phyloP scores from a whole-genome alignment of 2,797 vertebrate genomes.

The Danio kyathit region DNA sequence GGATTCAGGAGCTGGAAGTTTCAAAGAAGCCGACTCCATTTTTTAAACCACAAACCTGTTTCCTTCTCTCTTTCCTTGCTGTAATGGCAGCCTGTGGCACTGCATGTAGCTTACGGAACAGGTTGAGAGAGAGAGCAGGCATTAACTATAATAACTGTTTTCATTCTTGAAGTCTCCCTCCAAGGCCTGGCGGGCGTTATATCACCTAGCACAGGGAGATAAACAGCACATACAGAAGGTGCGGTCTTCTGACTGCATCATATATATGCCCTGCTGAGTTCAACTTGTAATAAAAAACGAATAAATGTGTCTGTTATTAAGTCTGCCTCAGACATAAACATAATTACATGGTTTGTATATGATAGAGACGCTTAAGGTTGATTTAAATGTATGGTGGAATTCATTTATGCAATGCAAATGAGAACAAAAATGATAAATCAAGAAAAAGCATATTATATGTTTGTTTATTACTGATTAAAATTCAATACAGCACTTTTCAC shows the following conservation, averaged over 20 bases:
- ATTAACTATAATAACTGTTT: slow-evolving; percentile 57
- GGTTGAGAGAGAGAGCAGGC: slow-evolving; percentile 37
- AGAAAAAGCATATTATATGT: too few species aligned
- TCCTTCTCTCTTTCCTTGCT: slow-evolving; percentile 35
- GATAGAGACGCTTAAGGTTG: background rate
- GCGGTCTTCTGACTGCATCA: slow-evolving; percentile 16
- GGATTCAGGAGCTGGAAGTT: slow-evolving; percentile 40
- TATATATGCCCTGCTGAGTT: background rate
- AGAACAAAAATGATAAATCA: too few species aligned
- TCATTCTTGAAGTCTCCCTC: slow-evolving; percentile 48
- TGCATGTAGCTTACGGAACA: slow-evolving; percentile 45
- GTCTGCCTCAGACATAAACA: background rate
- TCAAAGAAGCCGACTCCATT: slow-evolving; percentile 26
- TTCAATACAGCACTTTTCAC: too few species aligned
- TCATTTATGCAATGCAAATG: background rate
- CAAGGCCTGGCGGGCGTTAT: slow-evolving; percentile 31
- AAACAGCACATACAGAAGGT: slow-evolving; percentile 41
- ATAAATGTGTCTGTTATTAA: slow-evolving; percentile 13
- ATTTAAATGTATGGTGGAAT: background rate
- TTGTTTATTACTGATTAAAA: too few species aligned
- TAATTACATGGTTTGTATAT: background rate
- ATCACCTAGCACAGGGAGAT: slow-evolving; percentile 36
- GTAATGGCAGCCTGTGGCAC: slow-evolving; percentile 53
- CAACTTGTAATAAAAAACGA: background rate
- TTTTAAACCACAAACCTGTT: slow-evolving; percentile 35